Evolutionary conservation across 2,888 invertebrate species (phyloP).

Genomic region (Athalia cordata): DNA sequence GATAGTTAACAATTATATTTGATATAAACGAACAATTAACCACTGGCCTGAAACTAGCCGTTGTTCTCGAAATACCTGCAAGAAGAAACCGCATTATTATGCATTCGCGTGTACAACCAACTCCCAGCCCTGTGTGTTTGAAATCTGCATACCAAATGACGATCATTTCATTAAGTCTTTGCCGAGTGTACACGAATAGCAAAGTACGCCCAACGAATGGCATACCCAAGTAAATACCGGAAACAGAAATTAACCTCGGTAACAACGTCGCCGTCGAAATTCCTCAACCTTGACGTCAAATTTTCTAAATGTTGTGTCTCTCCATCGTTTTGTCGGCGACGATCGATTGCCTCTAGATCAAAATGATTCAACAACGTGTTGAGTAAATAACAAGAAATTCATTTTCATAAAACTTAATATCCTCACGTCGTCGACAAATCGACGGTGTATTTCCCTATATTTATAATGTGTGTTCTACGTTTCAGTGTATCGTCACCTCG

Average conservation of each 20-base stretch:
- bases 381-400: not conserved
- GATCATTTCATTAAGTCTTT: constrained; percentile 44
- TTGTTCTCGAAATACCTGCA: constrained; percentile 37
- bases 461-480: constrained; percentile 57
- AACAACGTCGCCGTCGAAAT: constrained; percentile 32
- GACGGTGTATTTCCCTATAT: constrained; percentile 43
- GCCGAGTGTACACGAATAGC: constrained; percentile 39
- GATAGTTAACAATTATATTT: not conserved
- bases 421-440: constrained; percentile 14
- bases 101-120: constrained; percentile 37
- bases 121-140: constrained; percentile 38
- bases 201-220: constrained; percentile 36
- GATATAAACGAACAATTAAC: constrained; percentile 27
- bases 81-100: constrained; percentile 30
- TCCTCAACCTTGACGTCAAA: constrained; percentile 38
- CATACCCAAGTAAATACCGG: constrained; percentile 37
- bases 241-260: constrained; percentile 40
- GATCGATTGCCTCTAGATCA: not conserved
- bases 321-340: constrained; percentile 8
- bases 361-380: not conserved
- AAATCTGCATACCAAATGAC: constrained; percentile 44
- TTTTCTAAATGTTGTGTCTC: constrained; percentile 40
- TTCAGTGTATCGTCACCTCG: constrained; percentile 49
- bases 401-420: not conserved
- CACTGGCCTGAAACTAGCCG: constrained; percentile 31